Evolutionary conservation across 2,797 vertebrate species (phyloP).

Genomic region (Chelonia mydas): DNA sequence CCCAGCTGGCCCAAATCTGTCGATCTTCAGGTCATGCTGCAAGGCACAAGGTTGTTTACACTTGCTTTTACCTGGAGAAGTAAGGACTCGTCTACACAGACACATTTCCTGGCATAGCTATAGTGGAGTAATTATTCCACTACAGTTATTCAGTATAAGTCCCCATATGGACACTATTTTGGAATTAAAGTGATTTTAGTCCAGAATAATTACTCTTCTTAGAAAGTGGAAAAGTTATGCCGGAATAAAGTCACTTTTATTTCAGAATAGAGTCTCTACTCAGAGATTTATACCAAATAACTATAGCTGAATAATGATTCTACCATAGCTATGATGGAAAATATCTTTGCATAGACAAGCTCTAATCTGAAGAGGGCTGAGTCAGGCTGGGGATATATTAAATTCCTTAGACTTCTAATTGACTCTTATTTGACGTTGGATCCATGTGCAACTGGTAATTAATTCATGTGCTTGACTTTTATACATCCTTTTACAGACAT

Average conservation of each 20-base stretch:
- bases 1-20: too few species aligned
- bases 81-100: accelerated
- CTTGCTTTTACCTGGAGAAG: neutral
- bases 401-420: slow-evolving; percentile 32
- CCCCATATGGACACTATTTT: neutral
- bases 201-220: neutral
- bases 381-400: neutral
- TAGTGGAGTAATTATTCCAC: neutral
- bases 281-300: too few species aligned
- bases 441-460: slow-evolving; percentile 1
- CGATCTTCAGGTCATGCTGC: neutral
- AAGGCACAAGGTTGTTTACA: neutral
- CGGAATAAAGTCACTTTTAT: too few species aligned
- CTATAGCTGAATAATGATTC: neutral
- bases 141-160: neutral
- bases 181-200: neutral
- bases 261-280: too few species aligned
- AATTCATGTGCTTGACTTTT: accelerated
- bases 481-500: neutral
- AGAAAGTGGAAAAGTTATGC: neutral
- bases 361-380: neutral
- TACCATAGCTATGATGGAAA: neutral
- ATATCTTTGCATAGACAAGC: neutral
- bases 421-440: slow-evolving; percentile 22
- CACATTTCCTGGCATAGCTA: neutral